phyloP scores from a whole-genome alignment of 2,888 invertebrate genomes.

The Chironomus riparius region DNA sequence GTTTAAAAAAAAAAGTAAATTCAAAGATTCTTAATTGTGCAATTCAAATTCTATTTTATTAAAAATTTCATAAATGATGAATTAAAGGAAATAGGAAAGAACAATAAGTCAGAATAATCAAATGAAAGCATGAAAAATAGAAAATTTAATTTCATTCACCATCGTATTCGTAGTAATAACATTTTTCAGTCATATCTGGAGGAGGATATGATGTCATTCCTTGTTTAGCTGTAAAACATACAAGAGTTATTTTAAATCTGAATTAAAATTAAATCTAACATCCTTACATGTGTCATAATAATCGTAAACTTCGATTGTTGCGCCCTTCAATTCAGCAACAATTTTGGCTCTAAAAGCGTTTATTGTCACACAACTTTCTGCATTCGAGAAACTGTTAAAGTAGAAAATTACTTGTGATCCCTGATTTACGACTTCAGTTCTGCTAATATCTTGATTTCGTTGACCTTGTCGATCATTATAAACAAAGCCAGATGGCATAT shows the following conservation, averaged over 20 bases:
- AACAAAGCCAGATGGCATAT: not conserved
- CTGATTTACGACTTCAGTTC: not conserved
- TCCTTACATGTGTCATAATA: conserved; percentile 19
- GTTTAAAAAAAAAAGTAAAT: too few relatives aligned
- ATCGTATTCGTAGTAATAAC: not conserved
- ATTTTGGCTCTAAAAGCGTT: not conserved
- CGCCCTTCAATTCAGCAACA: not conserved
- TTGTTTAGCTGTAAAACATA: not conserved
- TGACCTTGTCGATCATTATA: not conserved
- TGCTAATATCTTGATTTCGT: not conserved
- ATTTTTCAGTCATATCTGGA: too few relatives aligned
- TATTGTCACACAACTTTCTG: not conserved
- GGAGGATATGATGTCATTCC: not conserved
- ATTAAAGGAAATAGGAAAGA: too few relatives aligned
- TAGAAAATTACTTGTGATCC: not conserved
- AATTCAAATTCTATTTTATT: too few relatives aligned
- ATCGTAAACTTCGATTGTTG: not conserved
- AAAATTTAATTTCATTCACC: too few relatives aligned
- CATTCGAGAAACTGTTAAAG: not conserved
- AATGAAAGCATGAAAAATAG: too few relatives aligned
- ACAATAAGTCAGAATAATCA: too few relatives aligned
- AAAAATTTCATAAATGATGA: too few relatives aligned
- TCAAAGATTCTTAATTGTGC: too few relatives aligned
- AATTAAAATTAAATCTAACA: not conserved
- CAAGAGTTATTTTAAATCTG: too few relatives aligned